phyloP scores from a whole-genome alignment of 2,888 invertebrate species.

The Oxytorus armatus region DNA sequence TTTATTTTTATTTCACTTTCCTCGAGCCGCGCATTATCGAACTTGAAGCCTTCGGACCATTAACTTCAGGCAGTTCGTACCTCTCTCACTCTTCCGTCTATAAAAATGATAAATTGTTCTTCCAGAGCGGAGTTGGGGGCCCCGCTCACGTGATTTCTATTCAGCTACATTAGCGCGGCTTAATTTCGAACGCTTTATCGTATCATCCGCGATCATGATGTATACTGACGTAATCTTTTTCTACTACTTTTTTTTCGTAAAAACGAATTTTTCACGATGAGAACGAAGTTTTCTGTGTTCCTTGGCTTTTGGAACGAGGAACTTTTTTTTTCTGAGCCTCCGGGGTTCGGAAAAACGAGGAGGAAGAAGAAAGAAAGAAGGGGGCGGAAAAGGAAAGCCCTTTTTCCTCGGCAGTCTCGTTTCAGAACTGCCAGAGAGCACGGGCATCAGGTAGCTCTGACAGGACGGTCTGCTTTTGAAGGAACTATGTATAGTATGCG shows the following conservation, averaged over 20 bases:
- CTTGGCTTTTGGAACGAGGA: not conserved
- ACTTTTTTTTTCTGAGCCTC: conserved; percentile 33
- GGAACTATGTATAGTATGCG: conserved; percentile 34
- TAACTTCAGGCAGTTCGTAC: conserved; percentile 25
- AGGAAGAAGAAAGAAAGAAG: not conserved
- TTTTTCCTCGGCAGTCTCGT: conserved; percentile 37
- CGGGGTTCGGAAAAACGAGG: conserved; percentile 32
- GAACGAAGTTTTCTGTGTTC: conserved; percentile 2
- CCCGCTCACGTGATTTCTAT: conserved; percentile 37
- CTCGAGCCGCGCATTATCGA: conserved; percentile 26
- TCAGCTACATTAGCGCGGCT: conserved; percentile 40
- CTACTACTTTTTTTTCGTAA: not conserved
- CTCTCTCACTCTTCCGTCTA: not conserved
- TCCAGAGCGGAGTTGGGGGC: conserved; percentile 20
- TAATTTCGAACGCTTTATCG: conserved; percentile 8
- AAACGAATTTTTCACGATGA: conserved; percentile 12
- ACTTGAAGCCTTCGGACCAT: conserved; percentile 13
- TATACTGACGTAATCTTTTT: conserved; percentile 7
- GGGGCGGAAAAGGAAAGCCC: conserved; percentile 9
- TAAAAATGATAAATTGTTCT: conserved; percentile 40
- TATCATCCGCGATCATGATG: conserved; percentile 48
- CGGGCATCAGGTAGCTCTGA: conserved; percentile 42
- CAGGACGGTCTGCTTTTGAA: conserved; percentile 54
- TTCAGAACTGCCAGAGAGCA: conserved; percentile 2
- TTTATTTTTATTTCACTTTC: conserved; percentile 41